Base-by-base conservation (phyloP, 1,140 invertebrate species). In the Drosophila jambulina region DNA sequence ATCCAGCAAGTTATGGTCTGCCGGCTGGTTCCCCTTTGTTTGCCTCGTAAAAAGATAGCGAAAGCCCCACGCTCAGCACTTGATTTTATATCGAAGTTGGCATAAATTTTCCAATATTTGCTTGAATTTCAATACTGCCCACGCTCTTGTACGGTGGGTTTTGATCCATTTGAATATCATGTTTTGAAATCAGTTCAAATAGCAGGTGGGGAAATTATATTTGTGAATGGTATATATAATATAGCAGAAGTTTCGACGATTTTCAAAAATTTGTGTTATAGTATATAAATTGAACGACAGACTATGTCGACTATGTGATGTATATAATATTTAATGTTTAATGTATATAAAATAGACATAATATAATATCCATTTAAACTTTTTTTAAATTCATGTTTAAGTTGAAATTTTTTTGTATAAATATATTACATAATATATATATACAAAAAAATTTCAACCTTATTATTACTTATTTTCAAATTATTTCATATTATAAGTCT, bases 51-150 rank as follows among this genome's bases (percentile, higher is more conserved):
- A 87, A 83, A 49, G 62, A 56, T 38, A 38, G 21, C 21, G 12
- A 38, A 43, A 29, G 19, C 5, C 21, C 29, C 21, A 21, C 36
- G 49, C 45, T 49, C 57, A 32, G 51, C 29, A 32, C 40, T 51
- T 56, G 45, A 63, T 78, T 70, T 80, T 54, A 80, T 80, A 81
- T 80, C 68, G 67, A 74, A 87, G 72, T 74, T 81, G 70, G 82
- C 82, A 91, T 91, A 83, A 83, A 91, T 87, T 91, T 59, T 67
- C 48, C 60, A 82, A 82, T 81, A 81, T 82, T 82, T 82, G 67
- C 61, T 36, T 40, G 49, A 60, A 74, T 72, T 74, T 74, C 69
- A 74, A 60, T 43, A 38, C 70, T 21, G 21, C 43, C 64, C 68
- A 69, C 36, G 38, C 7, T 8, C 15, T 0, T 12, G 19, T 15